Evolutionary conservation across 2,797 vertebrate species (phyloP).

Genomic region (Phylloscopus collybita): DNA sequence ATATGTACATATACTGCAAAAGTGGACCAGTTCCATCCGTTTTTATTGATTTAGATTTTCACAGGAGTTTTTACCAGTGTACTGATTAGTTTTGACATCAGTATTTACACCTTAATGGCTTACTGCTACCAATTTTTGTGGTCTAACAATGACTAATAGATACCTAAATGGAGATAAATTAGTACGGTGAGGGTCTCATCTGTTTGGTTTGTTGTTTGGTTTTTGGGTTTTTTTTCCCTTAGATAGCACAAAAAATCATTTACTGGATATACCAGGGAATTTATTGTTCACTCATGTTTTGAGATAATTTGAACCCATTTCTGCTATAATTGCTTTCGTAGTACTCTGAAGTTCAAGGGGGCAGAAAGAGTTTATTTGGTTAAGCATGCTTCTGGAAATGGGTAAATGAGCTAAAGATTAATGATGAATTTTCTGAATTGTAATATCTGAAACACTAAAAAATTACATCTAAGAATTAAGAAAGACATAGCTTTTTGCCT

Average conservation of each 20-base stretch:
- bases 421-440: not conserved
- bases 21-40: not conserved
- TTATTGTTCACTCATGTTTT: not conserved
- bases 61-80: not conserved
- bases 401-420: not conserved
- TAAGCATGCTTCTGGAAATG: not conserved
- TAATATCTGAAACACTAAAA: not conserved
- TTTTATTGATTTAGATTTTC: not conserved
- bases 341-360: not conserved
- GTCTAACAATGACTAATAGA: not conserved
- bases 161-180: not conserved
- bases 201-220: not conserved
- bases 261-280: not conserved
- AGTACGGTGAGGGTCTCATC: fast-evolving
- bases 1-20: not conserved
- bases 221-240: not conserved
- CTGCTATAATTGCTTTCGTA: not conserved
- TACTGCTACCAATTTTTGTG: not conserved
- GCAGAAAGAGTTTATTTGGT: not conserved
- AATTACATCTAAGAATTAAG: not conserved
- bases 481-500: not conserved
- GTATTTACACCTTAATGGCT: not conserved
- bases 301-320: not conserved
- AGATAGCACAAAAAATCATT: not conserved
- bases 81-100: not conserved